Conservation (phyloP, 2,113 vertebrate genomes). For the Setophaga kirtlandii region DNA sequence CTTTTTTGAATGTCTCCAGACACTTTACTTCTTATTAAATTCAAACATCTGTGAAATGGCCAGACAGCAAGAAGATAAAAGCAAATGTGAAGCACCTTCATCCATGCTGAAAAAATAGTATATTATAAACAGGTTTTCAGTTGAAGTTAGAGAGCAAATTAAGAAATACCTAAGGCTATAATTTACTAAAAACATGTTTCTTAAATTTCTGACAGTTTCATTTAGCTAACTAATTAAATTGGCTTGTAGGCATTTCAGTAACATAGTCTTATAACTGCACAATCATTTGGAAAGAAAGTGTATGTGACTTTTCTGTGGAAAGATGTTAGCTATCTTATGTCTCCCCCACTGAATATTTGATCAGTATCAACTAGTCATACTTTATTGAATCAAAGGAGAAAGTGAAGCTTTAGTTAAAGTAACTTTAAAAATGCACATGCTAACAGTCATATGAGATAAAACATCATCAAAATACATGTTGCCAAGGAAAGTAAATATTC, state of each 20-base stretch:
- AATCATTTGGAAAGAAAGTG: conserved; percentile 63
- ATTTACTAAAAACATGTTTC: conserved; percentile 75
- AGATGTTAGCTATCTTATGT: conserved; percentile 8
- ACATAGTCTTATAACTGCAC: conserved; percentile 46
- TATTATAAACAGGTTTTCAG: conserved; percentile 69
- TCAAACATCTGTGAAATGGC: conserved; percentile 74
- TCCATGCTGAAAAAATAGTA: conserved; percentile 73
- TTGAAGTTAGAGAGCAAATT: conserved; percentile 75
- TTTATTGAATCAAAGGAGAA: conserved; percentile 21
- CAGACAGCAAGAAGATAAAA: conserved; percentile 71
- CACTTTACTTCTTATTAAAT: conserved; percentile 67
- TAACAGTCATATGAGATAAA: not conserved
- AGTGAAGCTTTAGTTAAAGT: conserved; percentile 36
- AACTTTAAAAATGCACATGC: not conserved
- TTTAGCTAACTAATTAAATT: conserved; percentile 81
- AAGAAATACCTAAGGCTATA: conserved; percentile 74
- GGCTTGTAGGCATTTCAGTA: conserved; percentile 70
- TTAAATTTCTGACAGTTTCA: conserved; percentile 76
- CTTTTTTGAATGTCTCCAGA: conserved; percentile 44
- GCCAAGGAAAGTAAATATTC: not conserved
- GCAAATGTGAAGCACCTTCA: conserved; percentile 70
- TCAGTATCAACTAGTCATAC: not conserved
- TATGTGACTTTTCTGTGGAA: conserved; percentile 45
- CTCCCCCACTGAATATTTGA: conserved; percentile 21
- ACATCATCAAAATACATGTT: not conserved